Conservation (phyloP, 2,113 vertebrate species). For the Rhinichthys klamathensis region DNA sequence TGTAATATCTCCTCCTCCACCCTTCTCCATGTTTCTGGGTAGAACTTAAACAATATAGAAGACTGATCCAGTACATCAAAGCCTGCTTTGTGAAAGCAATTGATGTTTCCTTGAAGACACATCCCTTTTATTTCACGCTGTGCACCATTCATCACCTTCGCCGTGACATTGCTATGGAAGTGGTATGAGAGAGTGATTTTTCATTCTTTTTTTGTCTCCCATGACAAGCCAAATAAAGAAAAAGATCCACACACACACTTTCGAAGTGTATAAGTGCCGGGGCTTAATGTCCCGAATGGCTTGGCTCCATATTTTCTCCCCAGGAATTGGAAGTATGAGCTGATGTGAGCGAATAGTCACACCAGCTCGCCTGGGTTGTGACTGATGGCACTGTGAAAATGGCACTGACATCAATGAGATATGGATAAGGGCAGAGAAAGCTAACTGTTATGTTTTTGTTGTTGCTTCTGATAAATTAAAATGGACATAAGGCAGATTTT, state of each 20-base stretch:
- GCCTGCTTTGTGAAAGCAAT: constrained; percentile 34
- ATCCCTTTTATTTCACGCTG: constrained; percentile 3
- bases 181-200: constrained; percentile 22
- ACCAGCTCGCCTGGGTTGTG: background rate
- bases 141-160: constrained; percentile 24
- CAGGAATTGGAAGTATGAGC: constrained; percentile 35
- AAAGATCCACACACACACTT: background rate
- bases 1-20: background rate
- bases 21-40: background rate
- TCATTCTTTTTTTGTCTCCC: constrained; percentile 24
- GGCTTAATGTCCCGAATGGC: constrained; percentile 40
- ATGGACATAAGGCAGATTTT: constrained; percentile 62
- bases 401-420: constrained; percentile 46
- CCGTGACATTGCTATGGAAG: background rate
- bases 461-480: constrained; percentile 61
- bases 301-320: constrained; percentile 32
- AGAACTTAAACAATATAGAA: constrained; percentile 13
- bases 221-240: background rate
- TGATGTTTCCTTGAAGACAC: constrained; percentile 20
- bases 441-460: constrained; percentile 57
- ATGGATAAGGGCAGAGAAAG: constrained; percentile 40
- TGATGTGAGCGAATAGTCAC: constrained; percentile 36
- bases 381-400: constrained; percentile 59
- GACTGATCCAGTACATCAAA: constrained; percentile 20
- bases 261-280: constrained; percentile 20